A percentile compares a stretch with the other conserved stretches of the same genome.
Conservation (phyloP, 2,797 vertebrate species). For the Steatocranus sp. region DNA sequence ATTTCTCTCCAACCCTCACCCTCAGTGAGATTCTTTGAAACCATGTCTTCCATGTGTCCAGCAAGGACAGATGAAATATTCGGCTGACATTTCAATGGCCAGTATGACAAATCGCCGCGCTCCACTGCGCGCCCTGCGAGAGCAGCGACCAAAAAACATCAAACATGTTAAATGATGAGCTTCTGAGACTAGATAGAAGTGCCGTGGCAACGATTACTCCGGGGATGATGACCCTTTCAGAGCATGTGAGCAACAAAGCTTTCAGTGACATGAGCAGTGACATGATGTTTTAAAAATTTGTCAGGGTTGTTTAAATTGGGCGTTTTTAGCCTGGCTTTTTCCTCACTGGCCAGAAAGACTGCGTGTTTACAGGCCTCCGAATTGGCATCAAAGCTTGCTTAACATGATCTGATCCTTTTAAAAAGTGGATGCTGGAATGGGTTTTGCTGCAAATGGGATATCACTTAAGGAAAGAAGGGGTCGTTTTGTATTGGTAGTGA, state of each 20-base stretch:
- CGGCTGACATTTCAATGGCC: slow-evolving; percentile 48
- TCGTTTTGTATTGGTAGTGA: background rate
- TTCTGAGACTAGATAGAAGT: background rate
- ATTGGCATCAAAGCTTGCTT: background rate
- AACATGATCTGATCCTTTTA: background rate
- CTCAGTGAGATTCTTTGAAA: slow-evolving; percentile 16
- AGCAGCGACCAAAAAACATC: slow-evolving; percentile 30
- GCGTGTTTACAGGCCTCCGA: background rate
- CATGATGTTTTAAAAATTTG: background rate
- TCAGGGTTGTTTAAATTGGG: background rate
- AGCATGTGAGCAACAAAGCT: background rate
- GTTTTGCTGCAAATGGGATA: background rate
- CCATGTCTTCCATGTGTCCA: slow-evolving; percentile 20
- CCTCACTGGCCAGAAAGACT: background rate
- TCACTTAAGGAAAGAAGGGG: background rate
- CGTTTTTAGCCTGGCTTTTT: background rate
- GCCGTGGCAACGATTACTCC: background rate
- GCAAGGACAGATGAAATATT: slow-evolving; percentile 25
- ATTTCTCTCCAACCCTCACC: slow-evolving; percentile 9
- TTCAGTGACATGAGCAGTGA: background rate
- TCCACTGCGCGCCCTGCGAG: background rate
- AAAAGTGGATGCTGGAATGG: background rate
- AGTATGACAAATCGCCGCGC: slow-evolving; percentile 15
- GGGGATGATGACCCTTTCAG: background rate
- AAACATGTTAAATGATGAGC: slow-evolving; percentile 25